These are phyloP conservation scores for Leptopilina drosophilae DNA, from an alignment of 2,888 invertebrate species.

Conservation along the genomic window DNA sequence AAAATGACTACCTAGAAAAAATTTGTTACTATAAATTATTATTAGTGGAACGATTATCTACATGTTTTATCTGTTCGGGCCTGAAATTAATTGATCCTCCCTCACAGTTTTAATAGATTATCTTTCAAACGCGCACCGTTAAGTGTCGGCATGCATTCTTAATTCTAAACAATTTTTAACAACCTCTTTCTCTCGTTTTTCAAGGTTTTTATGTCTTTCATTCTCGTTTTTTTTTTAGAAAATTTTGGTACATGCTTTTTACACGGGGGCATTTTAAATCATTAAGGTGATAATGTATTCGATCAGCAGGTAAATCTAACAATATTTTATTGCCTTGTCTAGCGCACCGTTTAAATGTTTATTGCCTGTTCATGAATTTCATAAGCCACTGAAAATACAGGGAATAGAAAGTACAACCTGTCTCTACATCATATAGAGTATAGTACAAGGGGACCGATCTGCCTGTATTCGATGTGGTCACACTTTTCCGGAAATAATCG, in stretches of 20 bases:
- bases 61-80: neutral
- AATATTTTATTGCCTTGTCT: slow-evolving; percentile 63
- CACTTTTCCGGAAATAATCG: no score
- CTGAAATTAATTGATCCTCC: slow-evolving; percentile 30
- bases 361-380: slow-evolving; percentile 1
- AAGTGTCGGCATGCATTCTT: slow-evolving; percentile 22
- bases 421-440: neutral
- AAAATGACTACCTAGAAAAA: neutral
- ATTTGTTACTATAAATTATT: neutral
- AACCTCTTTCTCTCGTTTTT: slow-evolving; percentile 30
- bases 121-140: slow-evolving; percentile 16
- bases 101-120: slow-evolving; percentile 24
- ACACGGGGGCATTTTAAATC: slow-evolving; percentile 63
- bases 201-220: slow-evolving; percentile 48
- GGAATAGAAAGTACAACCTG: neutral
- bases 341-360: slow-evolving; percentile 44
- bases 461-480: no score
- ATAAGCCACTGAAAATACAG: neutral
- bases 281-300: slow-evolving; percentile 67
- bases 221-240: slow-evolving; percentile 50
- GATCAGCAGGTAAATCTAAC: slow-evolving; percentile 66
- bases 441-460: no score
- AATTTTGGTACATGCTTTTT: slow-evolving; percentile 59
- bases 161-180: slow-evolving; percentile 7
- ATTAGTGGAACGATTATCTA: neutral